Base-by-base conservation (phyloP, 2,888 invertebrate species). In the Eubasilissa splendida region DNA sequence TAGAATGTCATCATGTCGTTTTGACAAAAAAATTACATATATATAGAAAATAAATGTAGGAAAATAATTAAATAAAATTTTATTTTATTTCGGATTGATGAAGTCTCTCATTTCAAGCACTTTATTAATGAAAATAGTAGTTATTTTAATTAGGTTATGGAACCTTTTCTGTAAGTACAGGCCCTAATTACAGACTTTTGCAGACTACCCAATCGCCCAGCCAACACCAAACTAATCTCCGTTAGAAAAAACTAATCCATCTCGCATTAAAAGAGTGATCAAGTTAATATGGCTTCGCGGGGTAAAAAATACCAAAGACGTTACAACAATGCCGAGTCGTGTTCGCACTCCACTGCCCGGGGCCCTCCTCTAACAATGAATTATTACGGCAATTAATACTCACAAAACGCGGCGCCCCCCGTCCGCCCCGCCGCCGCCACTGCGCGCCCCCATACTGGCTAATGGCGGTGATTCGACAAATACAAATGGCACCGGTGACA, bases 401-500 rank as follows among this genome's bases (percentile, higher is more conserved):
- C 82, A 82, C 81, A 81, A 82, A 82, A 80, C 78, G 83, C 60
- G 73, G 75, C 76, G 71, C 83, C 66, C 74, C 77, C 63, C 68
- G 4, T 12, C 77, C 63, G 70, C 76, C 60, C 58, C 58, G 53
- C 52, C 68, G 75, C 63, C 80, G 73, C 77, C 80, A 80, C 76
- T 80, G 80, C 80, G 31, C 31, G 66, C 77, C 68, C 58, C 52
- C 70, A 56, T 77, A 66, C 70, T 56, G 42, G 59, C 77, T 80
- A 80, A 80, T 80, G 90, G 90, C 88, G 88, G 90, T 90, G 90
- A 90, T 90, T 90, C 90, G 90, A 90, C 91, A 90, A 90, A 90
- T 90, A 91, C 90, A 91, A 91, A 91, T 90, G 90, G 90, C 88
- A 86, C 85, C 87, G 85, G 89, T 91, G 91, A 91, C 90, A 91